These are phyloP conservation scores for Pemphredon lugubris DNA, from an alignment of 2,888 invertebrate genomes.

Conservation along the genomic window DNA sequence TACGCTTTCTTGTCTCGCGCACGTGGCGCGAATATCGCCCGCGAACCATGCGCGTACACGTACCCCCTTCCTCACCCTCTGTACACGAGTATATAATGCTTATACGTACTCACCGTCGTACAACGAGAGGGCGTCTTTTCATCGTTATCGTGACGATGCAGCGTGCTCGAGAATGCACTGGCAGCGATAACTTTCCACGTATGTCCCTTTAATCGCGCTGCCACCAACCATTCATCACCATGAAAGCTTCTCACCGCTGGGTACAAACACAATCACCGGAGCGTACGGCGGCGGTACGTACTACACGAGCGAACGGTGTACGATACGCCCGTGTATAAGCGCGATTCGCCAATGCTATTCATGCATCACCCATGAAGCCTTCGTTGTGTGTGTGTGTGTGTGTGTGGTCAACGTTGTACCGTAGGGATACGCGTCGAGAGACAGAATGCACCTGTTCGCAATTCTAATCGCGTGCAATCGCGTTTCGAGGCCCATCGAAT, in stretches of 20 bases:
- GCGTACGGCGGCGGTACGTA: too few species aligned
- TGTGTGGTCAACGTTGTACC: slow-evolving; percentile 12
- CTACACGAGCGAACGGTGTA: too few species aligned
- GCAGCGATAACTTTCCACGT: slow-evolving; percentile 63
- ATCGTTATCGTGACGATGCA: slow-evolving; percentile 59
- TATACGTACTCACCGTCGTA: neutral
- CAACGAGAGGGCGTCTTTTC: slow-evolving; percentile 58
- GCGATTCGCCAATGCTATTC: slow-evolving; percentile 8
- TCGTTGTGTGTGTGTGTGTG: too few species aligned
- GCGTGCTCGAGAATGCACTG: slow-evolving; percentile 43
- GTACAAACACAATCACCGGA: slow-evolving; percentile 28
- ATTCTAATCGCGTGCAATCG: slow-evolving; percentile 48
- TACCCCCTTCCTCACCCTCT: too few species aligned
- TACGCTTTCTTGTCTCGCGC: slow-evolving; percentile 16
- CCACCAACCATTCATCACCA: slow-evolving; percentile 51
- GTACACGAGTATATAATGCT: too few species aligned
- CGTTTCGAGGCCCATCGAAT: slow-evolving; percentile 6
- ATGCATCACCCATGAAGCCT: slow-evolving; percentile 29
- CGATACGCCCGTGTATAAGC: too few species aligned
- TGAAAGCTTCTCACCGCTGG: slow-evolving; percentile 49
- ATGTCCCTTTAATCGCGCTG: slow-evolving; percentile 62
- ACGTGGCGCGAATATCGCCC: slow-evolving; percentile 26
- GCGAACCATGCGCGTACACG: slow-evolving; percentile 15
- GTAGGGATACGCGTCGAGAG: slow-evolving; percentile 7
- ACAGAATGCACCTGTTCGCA: slow-evolving; percentile 32